Evolutionary conservation across 2,113 vertebrate genomes (phyloP).

Genomic region (Climacteris rufus): DNA sequence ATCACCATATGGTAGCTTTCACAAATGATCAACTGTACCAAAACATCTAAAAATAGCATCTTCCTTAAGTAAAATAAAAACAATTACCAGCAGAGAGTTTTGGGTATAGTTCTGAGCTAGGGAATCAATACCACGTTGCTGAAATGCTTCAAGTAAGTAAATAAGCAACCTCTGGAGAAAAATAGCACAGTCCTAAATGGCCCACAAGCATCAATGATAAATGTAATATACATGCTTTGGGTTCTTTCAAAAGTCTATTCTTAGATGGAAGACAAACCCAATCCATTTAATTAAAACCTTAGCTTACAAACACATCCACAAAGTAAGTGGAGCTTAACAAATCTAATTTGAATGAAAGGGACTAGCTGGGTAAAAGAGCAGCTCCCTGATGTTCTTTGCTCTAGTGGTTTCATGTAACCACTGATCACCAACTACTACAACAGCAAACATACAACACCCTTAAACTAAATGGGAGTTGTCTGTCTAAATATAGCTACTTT

Average conservation of each 20-base stretch:
- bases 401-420: conserved; percentile 61
- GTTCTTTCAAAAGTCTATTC: conserved; percentile 38
- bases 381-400: conserved; percentile 42
- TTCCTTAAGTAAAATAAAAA: conserved; percentile 55
- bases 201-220: not conserved
- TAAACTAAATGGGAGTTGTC: conserved; percentile 60
- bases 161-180: conserved; percentile 1
- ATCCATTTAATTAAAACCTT: conserved; percentile 60
- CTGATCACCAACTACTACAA: conserved; percentile 70
- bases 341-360: conserved; percentile 52
- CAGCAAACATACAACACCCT: conserved; percentile 56
- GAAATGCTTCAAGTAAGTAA: not conserved
- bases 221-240: not conserved
- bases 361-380: conserved; percentile 51
- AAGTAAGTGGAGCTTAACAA: conserved; percentile 62
- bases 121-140: not conserved
- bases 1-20: conserved; percentile 53
- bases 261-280: conserved; percentile 41
- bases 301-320: conserved; percentile 57
- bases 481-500: conserved; percentile 77
- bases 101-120: not conserved
- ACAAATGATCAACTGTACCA: conserved; percentile 62
- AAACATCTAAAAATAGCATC: conserved; percentile 67
- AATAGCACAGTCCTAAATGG: not conserved
- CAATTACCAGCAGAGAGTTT: conserved; percentile 46